These are phyloP conservation scores for Phalanger gymnotis DNA, from an alignment of 2,797 vertebrate genomes.

Conservation along the genomic window DNA sequence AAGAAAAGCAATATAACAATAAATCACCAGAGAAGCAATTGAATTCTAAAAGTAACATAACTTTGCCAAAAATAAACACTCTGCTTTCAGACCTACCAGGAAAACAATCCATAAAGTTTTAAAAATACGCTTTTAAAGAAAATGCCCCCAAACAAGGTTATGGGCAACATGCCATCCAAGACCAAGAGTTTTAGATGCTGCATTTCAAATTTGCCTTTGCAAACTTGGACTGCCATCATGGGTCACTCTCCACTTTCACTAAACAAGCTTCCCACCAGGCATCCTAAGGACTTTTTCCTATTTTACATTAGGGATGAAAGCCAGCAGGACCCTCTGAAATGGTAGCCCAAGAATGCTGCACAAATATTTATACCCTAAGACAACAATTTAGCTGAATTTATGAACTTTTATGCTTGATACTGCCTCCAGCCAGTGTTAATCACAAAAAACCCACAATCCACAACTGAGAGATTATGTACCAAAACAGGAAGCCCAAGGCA, in stretches of 20 bases:
- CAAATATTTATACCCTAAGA: constrained; percentile 37
- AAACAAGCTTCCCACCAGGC: constrained; percentile 47
- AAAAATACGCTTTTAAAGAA: constrained; percentile 25
- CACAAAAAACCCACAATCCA: neutral
- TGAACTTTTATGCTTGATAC: neutral
- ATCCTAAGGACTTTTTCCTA: constrained; percentile 48
- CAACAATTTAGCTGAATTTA: constrained; percentile 25
- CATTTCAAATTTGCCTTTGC: constrained; percentile 60
- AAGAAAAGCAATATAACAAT: constrained; percentile 38
- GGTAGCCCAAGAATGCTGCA: constrained; percentile 44
- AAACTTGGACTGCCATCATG: constrained; percentile 48
- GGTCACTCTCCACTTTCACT: constrained; percentile 62
- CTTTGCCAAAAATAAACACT: constrained; percentile 33
- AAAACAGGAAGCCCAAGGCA: neutral
- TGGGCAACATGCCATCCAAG: constrained; percentile 6
- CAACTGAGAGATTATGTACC: neutral
- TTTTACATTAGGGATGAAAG: constrained; percentile 69
- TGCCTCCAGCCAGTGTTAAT: neutral
- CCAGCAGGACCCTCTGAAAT: constrained; percentile 54
- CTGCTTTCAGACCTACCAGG: neutral
- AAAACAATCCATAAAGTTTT: constrained; percentile 26
- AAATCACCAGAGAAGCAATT: constrained; percentile 49
- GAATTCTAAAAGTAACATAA: constrained; percentile 52
- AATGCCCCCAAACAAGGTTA: constrained; percentile 25
- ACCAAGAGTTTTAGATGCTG: constrained; percentile 43